A percentile compares a stretch with the other conserved stretches of the same genome.
phyloP scores from a whole-genome alignment of 2,888 invertebrate species.

The Apodemia zela region DNA sequence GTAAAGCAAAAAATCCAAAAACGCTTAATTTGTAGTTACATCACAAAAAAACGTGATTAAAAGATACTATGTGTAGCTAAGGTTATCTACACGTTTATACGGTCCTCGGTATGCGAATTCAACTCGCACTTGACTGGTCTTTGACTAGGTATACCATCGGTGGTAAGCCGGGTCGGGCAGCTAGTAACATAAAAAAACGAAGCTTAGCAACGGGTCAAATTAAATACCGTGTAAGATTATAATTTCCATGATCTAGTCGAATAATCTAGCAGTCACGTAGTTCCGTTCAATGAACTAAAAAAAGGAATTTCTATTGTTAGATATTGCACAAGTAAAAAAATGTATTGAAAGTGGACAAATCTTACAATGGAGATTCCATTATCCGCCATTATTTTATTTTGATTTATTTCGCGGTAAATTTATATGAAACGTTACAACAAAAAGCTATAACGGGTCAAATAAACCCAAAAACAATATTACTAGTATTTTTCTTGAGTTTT shows the following conservation, averaged over 20 bases:
- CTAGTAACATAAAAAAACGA: neutral
- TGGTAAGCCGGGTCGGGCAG: too few species aligned
- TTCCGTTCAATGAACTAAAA: slow-evolving; percentile 10
- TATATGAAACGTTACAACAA: neutral
- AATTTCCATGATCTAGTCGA: slow-evolving; percentile 7
- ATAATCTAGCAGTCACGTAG: slow-evolving; percentile 5
- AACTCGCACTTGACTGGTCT: too few species aligned
- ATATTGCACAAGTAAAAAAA: slow-evolving; percentile 1
- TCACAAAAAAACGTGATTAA: too few species aligned
- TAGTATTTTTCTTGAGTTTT: neutral
- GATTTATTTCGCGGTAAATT: slow-evolving; percentile 9
- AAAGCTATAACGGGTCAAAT: neutral
- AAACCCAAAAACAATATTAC: neutral
- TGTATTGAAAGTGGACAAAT: slow-evolving; percentile 4
- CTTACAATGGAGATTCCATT: slow-evolving; percentile 6
- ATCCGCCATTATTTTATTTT: neutral
- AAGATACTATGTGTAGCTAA: too few species aligned
- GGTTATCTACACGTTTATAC: too few species aligned
- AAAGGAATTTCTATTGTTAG: slow-evolving; percentile 1
- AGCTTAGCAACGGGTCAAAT: neutral
- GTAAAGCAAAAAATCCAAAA: too few species aligned
- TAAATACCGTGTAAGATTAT: slow-evolving; percentile 6
- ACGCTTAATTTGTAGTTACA: too few species aligned
- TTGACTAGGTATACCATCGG: too few species aligned
- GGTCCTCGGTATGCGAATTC: too few species aligned